Base-by-base conservation (phyloP, 2,888 invertebrate species). In the Steromphala cineraria region DNA sequence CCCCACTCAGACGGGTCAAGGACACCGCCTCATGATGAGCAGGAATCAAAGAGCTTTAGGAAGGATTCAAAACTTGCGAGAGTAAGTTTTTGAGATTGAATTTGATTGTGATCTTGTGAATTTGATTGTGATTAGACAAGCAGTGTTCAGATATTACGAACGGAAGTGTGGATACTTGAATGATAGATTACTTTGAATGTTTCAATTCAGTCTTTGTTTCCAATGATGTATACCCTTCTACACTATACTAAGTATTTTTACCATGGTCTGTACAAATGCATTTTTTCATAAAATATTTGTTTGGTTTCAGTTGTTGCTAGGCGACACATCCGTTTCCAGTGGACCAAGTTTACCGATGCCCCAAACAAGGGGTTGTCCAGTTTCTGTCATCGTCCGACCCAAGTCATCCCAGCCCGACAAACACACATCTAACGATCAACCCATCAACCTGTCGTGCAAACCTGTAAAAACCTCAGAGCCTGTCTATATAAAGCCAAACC, bases 1-100 rank as follows among this genome's bases (percentile, higher is more conserved):
- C 76, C 76, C n/a, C 53, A 76, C 52, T 76, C 76, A 21, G 53
- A 53, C 8, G 76, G 76, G n/a, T 76, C 76, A 28, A 28, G 53
- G 31, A 55, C 76, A 21, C 76, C 76, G 10, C 28, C 55, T 31
- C 53, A 28, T n/a, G 76, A 76, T 24, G 76, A 76, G 28, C 71
- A 36, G n/a, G n/a, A 40, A 36, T 36, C n/a, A 3, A 19, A 15
- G 19, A 71, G 71, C 71, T 71, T 36, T 24, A 71, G 71, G 71
- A 71, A 71, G 17, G 76, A 76, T 24, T 76, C 76, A 13, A 76
- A 76, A 76, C 36, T 76, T 19, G 76, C 76, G 7, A 24, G 55
- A 31, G 76, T 76, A 31, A 55, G 8, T 53, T n/a, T 75, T 15
- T 0, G 13, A 28, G 4, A 2, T 8, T 24, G 28, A 3, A 24